Base-by-base conservation (phyloP, 2,888 invertebrate species). In the Penaeus monodon region DNA sequence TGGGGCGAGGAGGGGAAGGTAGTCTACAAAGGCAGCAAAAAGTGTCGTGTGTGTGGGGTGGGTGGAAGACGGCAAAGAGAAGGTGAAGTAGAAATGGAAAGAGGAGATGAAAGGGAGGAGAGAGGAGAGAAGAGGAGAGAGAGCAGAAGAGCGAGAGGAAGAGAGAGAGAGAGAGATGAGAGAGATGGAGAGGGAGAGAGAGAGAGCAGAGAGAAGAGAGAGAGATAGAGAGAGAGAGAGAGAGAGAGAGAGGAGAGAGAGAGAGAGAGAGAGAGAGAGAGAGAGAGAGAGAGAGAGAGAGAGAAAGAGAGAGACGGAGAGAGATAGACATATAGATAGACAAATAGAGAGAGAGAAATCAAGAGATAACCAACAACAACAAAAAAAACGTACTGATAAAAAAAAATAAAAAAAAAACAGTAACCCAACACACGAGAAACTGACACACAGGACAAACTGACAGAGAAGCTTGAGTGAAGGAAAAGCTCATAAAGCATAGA, bases 211-310 rank as follows among this genome's bases (percentile, higher is more conserved):
- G 49, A 1, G 49, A 24, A 17, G 22, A 44, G 2, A 38, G 10
- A 29, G 73, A 8, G 0, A 73, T 4, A 73, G 2, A 0, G n/a
- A 20, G 4, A 29, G 29, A 73, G 10, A 29, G 27, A 7, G 66
- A 63, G 20, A 63, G 63, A 78, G 76, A 44, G 22, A 49, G 76
- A 22, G 64, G 14, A 76, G n/a, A 76, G 44, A 76, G 44, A 76
- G 14, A n/a, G 44, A 27, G 74, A 74, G 20, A 29, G n/a, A 74
- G 74, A 74, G 74, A 74, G 74, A 74, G 74, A 33, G 74, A 2
- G 49, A 0, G 38, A 3, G 0, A 49, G 20, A 1, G 76, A 44
- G 38, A 76, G 38, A 44, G 38, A 76, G 76, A 76, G 44, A 22
- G 24, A 6, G 24, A 76, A 24, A 38, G 14, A 76, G 76, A 76